Conservation (phyloP, 2,797 vertebrate genomes). For the Gadopsis bispinosus region DNA sequence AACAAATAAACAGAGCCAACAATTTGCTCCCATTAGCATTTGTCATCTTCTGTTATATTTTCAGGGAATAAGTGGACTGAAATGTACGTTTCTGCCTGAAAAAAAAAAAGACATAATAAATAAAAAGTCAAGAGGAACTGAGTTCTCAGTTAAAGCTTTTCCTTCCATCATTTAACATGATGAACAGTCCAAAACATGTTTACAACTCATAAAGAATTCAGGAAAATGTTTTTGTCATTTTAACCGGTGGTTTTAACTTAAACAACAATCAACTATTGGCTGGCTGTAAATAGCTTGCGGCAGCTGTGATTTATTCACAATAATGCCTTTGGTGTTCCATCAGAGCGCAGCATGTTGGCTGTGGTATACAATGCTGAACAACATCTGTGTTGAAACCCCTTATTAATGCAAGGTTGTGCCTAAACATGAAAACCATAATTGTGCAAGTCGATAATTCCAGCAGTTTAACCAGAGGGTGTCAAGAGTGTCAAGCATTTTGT, state of each 20-base stretch:
- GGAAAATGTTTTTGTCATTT: constrained; percentile 9
- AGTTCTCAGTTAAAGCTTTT: background rate
- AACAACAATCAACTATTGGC: background rate
- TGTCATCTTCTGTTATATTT: background rate
- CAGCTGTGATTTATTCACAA: background rate
- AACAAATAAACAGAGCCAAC: background rate
- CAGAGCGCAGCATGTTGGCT: background rate
- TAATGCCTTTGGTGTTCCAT: background rate
- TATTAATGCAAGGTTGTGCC: constrained; percentile 6
- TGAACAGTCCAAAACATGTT: no score
- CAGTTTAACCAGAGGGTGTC: constrained; percentile 6
- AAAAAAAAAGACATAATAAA: background rate
- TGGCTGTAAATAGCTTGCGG: background rate
- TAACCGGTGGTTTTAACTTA: background rate
- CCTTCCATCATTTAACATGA: background rate
- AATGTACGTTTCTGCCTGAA: background rate
- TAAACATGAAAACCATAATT: constrained; percentile 7
- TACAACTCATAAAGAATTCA: background rate
- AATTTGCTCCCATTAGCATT: background rate
- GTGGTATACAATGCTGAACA: constrained; percentile 3
- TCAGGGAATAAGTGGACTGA: background rate
- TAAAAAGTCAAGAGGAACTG: background rate
- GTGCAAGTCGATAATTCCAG: constrained; percentile 32
- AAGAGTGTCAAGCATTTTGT: background rate
- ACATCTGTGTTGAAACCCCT: background rate